Base-by-base conservation (phyloP, 1,140 invertebrate species). In the Drosophila sechellia region DNA sequence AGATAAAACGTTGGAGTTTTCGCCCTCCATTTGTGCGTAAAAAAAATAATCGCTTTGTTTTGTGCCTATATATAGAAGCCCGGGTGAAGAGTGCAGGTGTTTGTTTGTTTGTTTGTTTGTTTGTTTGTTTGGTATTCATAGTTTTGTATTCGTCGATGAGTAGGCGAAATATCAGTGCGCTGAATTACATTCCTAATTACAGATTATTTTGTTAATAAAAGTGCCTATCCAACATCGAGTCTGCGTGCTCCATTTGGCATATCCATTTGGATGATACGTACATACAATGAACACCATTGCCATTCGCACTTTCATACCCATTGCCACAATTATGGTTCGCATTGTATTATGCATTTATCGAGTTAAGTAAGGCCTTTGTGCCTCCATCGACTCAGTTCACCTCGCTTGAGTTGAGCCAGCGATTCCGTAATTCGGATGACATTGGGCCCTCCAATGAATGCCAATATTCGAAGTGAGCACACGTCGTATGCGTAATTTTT, bases 131-230 rank as follows among this genome's bases (percentile, higher is more conserved):
- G 61, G 64, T 74, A 50, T 57, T 57, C 75, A 56, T 65, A 59
- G 61, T 37, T 65, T 56, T 49, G 34, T 65, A 15, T 40, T 12
- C 5, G 5, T 13, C 45, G 13, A 48, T 22, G 5, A 25, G 17
- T 20, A 5, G 17, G 45, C 45, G 13, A 46, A 25, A 46, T 25
- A 25, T 3, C 27, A 17, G 12, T 17, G 15, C 20, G 17, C 68
- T 55, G 57, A 72, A 71, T 85, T 80, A 80, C 63, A 68, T 48
- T 40, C 22, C 34, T 46, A 64, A 74, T 58, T 74, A 54, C 77
- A 77, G 68, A 80, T 84, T 73, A 77, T 65, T 85, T 85, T 77
- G 81, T 85, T 77, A 77, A 84, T 77, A 74, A 73, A 80, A 73
- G 81, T 71, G 37, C 17, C n/a, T 34, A 15, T 40, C 37, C 45